Percentiles rank a stretch among this genome's conserved stretches.
phyloP scores from a whole-genome alignment of 1,140 invertebrate genomes.

The Arctopsyche grandis region DNA sequence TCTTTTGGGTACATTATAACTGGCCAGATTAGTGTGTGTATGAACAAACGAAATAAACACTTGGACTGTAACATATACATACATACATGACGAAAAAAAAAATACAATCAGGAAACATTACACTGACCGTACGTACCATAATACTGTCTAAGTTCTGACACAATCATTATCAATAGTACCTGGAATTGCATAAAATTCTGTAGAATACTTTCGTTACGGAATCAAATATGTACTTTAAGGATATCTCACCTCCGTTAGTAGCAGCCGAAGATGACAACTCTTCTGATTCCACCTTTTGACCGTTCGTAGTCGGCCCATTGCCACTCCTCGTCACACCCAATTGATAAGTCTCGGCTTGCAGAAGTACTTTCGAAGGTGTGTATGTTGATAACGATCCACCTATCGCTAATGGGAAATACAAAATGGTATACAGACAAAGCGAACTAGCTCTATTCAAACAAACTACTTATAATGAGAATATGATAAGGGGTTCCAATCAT shows the following conservation, averaged over 20 bases:
- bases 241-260: conserved; percentile 46
- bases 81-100: too few species aligned
- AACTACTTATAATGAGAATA: not conserved
- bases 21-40: too few species aligned
- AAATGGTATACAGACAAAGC: conserved; percentile 18
- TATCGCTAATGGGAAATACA: conserved; percentile 55
- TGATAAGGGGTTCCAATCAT: not conserved
- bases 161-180: too few species aligned
- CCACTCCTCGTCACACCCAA: conserved; percentile 58
- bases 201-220: too few species aligned
- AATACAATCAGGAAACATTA: too few species aligned
- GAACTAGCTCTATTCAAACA: not conserved
- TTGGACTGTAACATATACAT: too few species aligned
- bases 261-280: conserved; percentile 22
- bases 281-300: conserved; percentile 34
- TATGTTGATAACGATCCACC: conserved; percentile 61
- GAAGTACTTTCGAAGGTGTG: conserved; percentile 62
- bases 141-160: too few species aligned
- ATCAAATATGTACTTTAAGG: too few species aligned
- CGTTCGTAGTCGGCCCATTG: conserved; percentile 30
- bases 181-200: too few species aligned
- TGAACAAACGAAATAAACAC: too few species aligned
- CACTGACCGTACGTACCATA: too few species aligned
- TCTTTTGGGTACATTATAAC: too few species aligned
- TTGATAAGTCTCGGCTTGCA: conserved; percentile 58